phyloP scores from a whole-genome alignment of 2,888 invertebrate species.

The Sisyra terminalis region DNA sequence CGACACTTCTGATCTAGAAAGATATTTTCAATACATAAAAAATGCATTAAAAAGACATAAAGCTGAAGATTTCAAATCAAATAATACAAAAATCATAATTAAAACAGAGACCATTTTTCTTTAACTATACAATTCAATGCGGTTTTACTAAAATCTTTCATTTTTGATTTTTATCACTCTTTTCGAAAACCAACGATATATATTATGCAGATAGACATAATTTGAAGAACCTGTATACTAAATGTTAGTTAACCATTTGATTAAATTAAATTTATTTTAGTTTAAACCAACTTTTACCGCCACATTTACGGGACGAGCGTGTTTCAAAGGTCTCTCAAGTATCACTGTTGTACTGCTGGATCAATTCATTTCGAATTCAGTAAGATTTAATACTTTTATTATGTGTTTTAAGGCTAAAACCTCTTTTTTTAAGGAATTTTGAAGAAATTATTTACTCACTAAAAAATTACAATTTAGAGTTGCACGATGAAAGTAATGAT shows the following conservation, averaged over 20 bases:
- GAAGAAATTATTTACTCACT: constrained; percentile 17
- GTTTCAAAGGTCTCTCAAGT: constrained; percentile 34
- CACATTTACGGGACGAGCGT: constrained; percentile 52
- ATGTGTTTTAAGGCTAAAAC: neutral
- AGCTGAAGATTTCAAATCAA: too few relatives aligned
- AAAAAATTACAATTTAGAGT: constrained; percentile 17
- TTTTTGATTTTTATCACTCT: too few relatives aligned
- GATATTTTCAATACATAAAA: too few relatives aligned
- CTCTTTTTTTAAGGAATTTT: constrained; percentile 12
- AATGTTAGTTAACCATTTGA: neutral
- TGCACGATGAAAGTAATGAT: constrained; percentile 15
- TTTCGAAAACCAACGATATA: too few relatives aligned
- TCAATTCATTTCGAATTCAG: constrained; percentile 58
- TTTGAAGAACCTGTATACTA: too few relatives aligned
- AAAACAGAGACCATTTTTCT: too few relatives aligned
- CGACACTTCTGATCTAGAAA: too few relatives aligned
- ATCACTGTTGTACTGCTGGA: constrained; percentile 57
- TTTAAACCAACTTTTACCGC: constrained; percentile 50
- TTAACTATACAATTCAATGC: too few relatives aligned
- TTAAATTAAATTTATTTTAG: constrained; percentile 16
- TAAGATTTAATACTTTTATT: constrained; percentile 19
- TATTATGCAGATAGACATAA: too few relatives aligned
- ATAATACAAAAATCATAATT: too few relatives aligned
- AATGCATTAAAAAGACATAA: too few relatives aligned
- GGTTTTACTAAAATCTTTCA: too few relatives aligned